A percentile compares a stretch with the other conserved stretches of the same genome.
phyloP scores from a whole-genome alignment of 2,888 invertebrate species.

The Microchrysa polita region DNA sequence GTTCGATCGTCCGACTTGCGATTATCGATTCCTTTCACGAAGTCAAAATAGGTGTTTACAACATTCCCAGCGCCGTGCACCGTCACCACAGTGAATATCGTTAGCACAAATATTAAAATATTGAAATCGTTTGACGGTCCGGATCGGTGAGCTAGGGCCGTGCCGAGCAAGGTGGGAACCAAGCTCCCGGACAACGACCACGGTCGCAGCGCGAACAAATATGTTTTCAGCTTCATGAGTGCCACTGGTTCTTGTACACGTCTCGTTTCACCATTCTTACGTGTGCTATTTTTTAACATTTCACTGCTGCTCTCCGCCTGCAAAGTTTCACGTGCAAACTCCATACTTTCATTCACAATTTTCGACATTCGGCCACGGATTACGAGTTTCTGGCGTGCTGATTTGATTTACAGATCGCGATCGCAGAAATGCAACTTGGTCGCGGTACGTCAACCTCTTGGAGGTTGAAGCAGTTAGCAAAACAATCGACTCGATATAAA shows the following conservation, averaged over 20 bases:
- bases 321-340: constrained; percentile 24
- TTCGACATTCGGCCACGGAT: constrained; percentile 9
- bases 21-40: constrained; percentile 92
- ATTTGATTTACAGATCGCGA: not conserved
- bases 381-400: not conserved
- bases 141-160: constrained; percentile 86
- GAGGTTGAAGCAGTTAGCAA: no score
- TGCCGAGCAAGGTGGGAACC: constrained; percentile 89
- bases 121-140: constrained; percentile 80
- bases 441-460: no score
- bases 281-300: constrained; percentile 3
- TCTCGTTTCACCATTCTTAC: constrained; percentile 39
- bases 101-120: constrained; percentile 80
- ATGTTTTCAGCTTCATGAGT: constrained; percentile 88
- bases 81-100: constrained; percentile 85
- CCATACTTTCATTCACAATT: constrained; percentile 29
- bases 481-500: no score
- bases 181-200: constrained; percentile 94
- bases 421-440: not conserved
- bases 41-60: constrained; percentile 96
- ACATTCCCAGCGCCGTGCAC: constrained; percentile 97
- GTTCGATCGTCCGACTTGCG: constrained; percentile 93
- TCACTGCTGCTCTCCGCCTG: constrained; percentile 18
- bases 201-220: constrained; percentile 87
- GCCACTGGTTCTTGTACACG: constrained; percentile 56